Base-by-base conservation (phyloP, 2,797 vertebrate genomes). In the Echiichthys vipera region DNA sequence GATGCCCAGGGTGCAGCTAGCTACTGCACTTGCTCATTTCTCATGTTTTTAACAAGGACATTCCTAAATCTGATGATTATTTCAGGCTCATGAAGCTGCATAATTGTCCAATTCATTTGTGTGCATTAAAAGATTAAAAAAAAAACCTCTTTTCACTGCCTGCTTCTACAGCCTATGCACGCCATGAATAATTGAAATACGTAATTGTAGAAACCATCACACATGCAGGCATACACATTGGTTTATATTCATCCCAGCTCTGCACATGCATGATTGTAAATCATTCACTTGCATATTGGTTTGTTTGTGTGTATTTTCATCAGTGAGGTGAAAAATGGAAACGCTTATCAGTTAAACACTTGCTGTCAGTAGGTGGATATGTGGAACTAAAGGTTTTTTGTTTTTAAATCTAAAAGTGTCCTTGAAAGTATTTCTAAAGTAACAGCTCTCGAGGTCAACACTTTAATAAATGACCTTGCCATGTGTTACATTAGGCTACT, bases 111-210 rank as follows among this genome's bases (percentile, higher is more conserved):
- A 71, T 84, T 81, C 32, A 80, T 77, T 64, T 62, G 25, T 34
- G 29, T 66, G 45, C n/a, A 67, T 74, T 68, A 61, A 74, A 67
- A 77, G 45, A 84, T 71, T 42, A 55, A 45, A 83, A 39, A 13
- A 55, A 43, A 83, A 39, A 15, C 17, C 17, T 56, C 45, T 62
- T 37, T 58, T 71, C 50, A 37, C 34, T 8, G n/a, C 57, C 63
- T 40, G 51, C 62, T 65, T 78, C 45, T 62, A 13, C 37, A 39
- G 57, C 25, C 27, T 36, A 67, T 63, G 63, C 57, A 78, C 49
- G 7, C 25, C 57, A 72, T 86, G 46, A 84, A 84, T 85, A 75
- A 79, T 88, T 75, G 27, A 84, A 62, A 75, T 9, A 63, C 18
- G 36, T 80, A 71, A 85, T 66, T 77, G 53, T 30, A 78, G 70